phyloP scores from a whole-genome alignment of 2,797 vertebrate species.

The Peromyscus nudipes region DNA sequence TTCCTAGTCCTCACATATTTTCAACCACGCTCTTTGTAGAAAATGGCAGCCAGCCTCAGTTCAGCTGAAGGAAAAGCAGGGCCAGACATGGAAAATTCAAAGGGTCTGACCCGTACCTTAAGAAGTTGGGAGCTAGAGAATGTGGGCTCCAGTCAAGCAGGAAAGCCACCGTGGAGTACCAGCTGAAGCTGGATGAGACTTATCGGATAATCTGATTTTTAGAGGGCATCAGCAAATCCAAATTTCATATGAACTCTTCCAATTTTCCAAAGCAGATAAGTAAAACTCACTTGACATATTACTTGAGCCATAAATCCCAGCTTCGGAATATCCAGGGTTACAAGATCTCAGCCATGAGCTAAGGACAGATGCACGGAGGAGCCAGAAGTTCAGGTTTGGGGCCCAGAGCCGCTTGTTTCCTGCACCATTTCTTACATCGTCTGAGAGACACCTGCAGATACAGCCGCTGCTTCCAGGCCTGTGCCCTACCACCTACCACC shows the following conservation, averaged over 20 bases:
- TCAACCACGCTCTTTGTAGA: neutral
- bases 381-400: neutral
- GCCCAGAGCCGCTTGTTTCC: too few species aligned
- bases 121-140: neutral
- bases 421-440: neutral
- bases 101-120: neutral
- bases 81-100: neutral
- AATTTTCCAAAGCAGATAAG: neutral
- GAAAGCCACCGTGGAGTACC: neutral
- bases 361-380: neutral
- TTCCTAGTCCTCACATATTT: neutral
- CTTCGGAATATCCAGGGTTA: neutral
- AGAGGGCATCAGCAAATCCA: neutral
- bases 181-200: neutral
- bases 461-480: too few species aligned
- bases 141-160: neutral
- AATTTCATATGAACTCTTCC: neutral
- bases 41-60: conserved; percentile 35
- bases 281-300: neutral
- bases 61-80: neutral
- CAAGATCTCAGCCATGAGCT: neutral
- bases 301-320: neutral
- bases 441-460: neutral
- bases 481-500: neutral
- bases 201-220: neutral